Conservation (phyloP, 2,113 vertebrate genomes). For the Phalacrocorax carbo region DNA sequence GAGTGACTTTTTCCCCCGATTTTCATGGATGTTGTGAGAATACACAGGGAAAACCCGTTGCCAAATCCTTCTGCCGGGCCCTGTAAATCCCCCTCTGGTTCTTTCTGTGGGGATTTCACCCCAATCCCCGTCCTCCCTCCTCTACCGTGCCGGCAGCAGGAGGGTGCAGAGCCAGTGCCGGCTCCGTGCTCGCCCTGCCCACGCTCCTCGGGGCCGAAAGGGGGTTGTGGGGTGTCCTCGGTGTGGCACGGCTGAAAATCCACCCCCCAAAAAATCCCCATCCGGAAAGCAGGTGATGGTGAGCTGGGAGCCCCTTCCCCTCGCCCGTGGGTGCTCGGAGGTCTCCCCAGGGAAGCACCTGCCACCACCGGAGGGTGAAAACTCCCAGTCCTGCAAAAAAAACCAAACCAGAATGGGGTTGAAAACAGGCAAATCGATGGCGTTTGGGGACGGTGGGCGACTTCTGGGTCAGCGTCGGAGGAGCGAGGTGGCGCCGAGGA, state of each 20-base stretch:
- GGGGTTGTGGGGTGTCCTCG: neutral
- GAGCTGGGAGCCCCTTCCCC: neutral
- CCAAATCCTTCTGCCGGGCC: rapidly evolving
- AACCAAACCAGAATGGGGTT: rapidly evolving
- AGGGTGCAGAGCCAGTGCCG: rapidly evolving
- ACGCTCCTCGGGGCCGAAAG: rapidly evolving
- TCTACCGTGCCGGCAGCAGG: neutral
- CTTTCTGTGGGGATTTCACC: neutral
- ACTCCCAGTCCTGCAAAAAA: rapidly evolving
- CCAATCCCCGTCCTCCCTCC: rapidly evolving
- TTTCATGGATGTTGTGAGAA: neutral
- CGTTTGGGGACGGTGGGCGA: neutral
- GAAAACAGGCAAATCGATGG: rapidly evolving
- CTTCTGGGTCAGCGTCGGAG: neutral
- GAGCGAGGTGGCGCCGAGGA: neutral
- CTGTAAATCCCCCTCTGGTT: rapidly evolving
- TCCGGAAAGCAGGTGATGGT: rapidly evolving
- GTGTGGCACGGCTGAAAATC: neutral
- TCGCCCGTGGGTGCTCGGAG: rapidly evolving
- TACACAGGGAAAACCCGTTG: rapidly evolving
- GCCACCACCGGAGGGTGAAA: rapidly evolving
- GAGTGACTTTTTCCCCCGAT: neutral
- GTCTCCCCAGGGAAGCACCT: neutral
- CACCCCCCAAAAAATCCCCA: no score
- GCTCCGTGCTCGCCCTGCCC: rapidly evolving